Evolutionary conservation across 2,888 invertebrate genomes (phyloP).

Genomic region (Andrena trimmerana): DNA sequence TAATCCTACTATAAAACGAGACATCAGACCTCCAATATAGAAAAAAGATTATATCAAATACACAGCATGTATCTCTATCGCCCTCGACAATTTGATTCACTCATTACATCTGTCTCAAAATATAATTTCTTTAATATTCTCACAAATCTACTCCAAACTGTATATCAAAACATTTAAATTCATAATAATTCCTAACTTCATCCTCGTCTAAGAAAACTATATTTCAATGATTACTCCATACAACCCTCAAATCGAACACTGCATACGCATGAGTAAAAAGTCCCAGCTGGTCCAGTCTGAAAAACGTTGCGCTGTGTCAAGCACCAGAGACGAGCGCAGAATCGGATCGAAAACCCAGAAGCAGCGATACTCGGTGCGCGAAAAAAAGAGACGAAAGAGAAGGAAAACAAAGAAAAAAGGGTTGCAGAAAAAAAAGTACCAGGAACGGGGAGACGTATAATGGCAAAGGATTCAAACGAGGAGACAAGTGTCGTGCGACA

Average conservation of each 20-base stretch:
- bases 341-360: slow-evolving; percentile 45
- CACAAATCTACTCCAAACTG: too few species aligned
- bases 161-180: too few species aligned
- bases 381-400: not conserved
- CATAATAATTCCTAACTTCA: too few species aligned
- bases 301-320: not conserved
- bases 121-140: too few species aligned
- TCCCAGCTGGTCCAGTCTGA: not conserved
- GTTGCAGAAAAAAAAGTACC: slow-evolving; percentile 27
- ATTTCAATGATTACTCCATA: too few species aligned
- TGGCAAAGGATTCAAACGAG: slow-evolving; percentile 66
- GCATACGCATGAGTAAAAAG: not conserved
- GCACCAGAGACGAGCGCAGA: not conserved
- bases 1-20: too few species aligned
- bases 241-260: not conserved
- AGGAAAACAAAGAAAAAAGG: slow-evolving; percentile 7
- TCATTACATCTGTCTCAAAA: too few species aligned
- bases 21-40: too few species aligned
- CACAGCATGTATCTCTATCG: too few species aligned
- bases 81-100: too few species aligned
- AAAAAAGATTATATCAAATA: too few species aligned
- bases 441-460: slow-evolving; percentile 51
- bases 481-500: slow-evolving; percentile 72
- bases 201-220: not conserved
- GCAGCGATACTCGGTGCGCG: slow-evolving; percentile 16